Percentiles rank a stretch among this genome's conserved stretches.
Evolutionary conservation across 2,888 invertebrate species (phyloP).

Genomic region (Caenorhabditis wallacei): DNA sequence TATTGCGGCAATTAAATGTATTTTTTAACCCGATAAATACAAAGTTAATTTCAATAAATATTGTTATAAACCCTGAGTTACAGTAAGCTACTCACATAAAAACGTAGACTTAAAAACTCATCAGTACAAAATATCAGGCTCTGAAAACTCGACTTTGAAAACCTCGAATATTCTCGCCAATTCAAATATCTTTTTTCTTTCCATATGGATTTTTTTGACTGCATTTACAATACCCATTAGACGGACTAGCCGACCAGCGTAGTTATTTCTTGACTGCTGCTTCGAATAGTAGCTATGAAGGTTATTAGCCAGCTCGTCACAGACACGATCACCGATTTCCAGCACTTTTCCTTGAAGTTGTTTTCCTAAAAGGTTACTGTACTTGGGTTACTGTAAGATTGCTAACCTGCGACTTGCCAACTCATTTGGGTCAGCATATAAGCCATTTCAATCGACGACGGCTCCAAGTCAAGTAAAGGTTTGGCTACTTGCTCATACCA

Average conservation of each 20-base stretch:
- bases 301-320: constrained; percentile 63
- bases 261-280: constrained; percentile 55
- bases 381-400: too few relatives aligned
- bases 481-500: constrained; percentile 52
- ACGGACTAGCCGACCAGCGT: constrained; percentile 67
- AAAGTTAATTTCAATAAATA: too few relatives aligned
- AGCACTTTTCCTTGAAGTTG: constrained; percentile 47
- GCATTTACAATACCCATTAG: constrained; percentile 71
- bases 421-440: constrained; percentile 65
- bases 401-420: constrained; percentile 67
- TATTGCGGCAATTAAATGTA: too few relatives aligned
- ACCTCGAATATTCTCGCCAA: constrained; percentile 70
- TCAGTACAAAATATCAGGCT: constrained; percentile 64
- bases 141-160: constrained; percentile 69
- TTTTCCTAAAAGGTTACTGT: constrained; percentile 40
- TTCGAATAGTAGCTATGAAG: constrained; percentile 64
- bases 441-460: constrained; percentile 58
- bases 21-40: too few relatives aligned
- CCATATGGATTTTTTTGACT: constrained; percentile 67
- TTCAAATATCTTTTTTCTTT: constrained; percentile 65
- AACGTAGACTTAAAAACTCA: not conserved
- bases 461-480: constrained; percentile 54
- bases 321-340: constrained; percentile 50
- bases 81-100: too few relatives aligned
- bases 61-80: too few relatives aligned